A percentile compares a stretch with the other conserved stretches of the same genome.
These are phyloP conservation scores for Mesopsocus fuscifrons DNA, from an alignment of 2,888 invertebrate species.

Conservation along the genomic window DNA sequence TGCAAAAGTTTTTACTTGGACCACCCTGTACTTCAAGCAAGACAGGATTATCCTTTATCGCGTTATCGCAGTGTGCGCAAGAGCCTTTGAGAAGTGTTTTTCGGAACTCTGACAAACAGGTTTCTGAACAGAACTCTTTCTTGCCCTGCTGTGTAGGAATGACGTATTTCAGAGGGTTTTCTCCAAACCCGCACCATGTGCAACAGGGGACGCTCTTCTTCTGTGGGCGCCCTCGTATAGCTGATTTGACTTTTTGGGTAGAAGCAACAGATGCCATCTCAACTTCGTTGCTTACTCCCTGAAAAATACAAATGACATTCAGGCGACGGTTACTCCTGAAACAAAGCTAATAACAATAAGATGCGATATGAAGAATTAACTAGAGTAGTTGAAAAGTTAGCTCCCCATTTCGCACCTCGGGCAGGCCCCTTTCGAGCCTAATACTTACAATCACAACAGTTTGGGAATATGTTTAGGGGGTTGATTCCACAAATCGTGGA, in stretches of 20 bases:
- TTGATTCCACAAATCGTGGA: too few species aligned
- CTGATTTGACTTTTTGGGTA: background rate
- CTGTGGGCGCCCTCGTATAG: slow-evolving; percentile 52
- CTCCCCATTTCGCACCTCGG: too few species aligned
- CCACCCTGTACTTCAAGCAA: slow-evolving; percentile 29
- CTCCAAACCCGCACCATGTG: slow-evolving; percentile 74
- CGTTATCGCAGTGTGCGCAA: slow-evolving; percentile 73
- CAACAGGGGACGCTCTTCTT: slow-evolving; percentile 44
- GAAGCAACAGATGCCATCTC: background rate
- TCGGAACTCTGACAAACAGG: slow-evolving; percentile 71
- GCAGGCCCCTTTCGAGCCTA: too few species aligned
- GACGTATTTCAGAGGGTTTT: slow-evolving; percentile 67
- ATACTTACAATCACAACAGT: too few species aligned
- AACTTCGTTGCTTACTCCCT: background rate
- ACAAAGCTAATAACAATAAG: too few species aligned
- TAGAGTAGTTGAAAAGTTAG: too few species aligned
- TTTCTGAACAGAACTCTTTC: slow-evolving; percentile 83
- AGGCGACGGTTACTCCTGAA: too few species aligned
- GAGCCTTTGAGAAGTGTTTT: slow-evolving; percentile 76
- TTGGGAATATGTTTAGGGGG: too few species aligned
- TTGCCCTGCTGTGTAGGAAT: slow-evolving; percentile 73
- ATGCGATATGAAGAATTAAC: too few species aligned
- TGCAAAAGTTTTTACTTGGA: slow-evolving; percentile 64
- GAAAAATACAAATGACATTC: too few species aligned
- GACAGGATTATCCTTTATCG: slow-evolving; percentile 56